These are phyloP conservation scores for Arizona elegans DNA, from an alignment of 2,113 vertebrate genomes.

Conservation along the genomic window DNA sequence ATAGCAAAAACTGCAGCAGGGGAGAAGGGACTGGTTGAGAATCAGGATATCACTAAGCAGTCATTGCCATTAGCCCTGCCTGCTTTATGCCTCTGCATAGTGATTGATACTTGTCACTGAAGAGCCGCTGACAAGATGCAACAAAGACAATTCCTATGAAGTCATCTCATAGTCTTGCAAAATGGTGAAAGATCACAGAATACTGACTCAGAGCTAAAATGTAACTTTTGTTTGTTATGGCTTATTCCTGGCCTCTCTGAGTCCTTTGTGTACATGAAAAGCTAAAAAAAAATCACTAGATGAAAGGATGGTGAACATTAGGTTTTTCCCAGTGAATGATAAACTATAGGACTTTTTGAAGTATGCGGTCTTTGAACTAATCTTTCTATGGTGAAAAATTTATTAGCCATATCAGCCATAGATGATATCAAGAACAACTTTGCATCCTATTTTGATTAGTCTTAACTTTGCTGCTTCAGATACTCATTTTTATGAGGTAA, in stretches of 20 bases:
- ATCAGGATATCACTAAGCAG: not conserved
- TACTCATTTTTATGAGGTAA: not conserved
- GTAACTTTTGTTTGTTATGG: not conserved
- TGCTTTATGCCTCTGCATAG: not conserved
- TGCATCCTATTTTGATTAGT: not conserved
- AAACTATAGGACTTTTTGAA: not conserved
- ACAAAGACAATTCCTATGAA: not conserved
- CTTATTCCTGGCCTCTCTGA: not conserved
- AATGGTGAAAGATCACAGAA: not conserved
- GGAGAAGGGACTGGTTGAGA: not conserved
- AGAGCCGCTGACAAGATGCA: not conserved
- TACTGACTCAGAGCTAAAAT: constrained; percentile 16
- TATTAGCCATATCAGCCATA: not conserved
- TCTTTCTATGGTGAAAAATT: not conserved
- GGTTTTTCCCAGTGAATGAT: not conserved
- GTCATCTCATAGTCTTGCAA: not conserved
- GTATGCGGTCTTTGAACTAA: not conserved
- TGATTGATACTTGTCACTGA: not conserved
- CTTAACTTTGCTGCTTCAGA: not conserved
- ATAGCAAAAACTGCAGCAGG: not conserved
- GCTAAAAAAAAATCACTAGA: not conserved
- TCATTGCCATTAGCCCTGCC: not conserved
- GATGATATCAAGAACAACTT: not conserved
- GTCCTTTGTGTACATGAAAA: not conserved
- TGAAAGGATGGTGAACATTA: not conserved